These are phyloP conservation scores for Lemur catta DNA, from an alignment of 2,797 vertebrate genomes.

Conservation along the genomic window DNA sequence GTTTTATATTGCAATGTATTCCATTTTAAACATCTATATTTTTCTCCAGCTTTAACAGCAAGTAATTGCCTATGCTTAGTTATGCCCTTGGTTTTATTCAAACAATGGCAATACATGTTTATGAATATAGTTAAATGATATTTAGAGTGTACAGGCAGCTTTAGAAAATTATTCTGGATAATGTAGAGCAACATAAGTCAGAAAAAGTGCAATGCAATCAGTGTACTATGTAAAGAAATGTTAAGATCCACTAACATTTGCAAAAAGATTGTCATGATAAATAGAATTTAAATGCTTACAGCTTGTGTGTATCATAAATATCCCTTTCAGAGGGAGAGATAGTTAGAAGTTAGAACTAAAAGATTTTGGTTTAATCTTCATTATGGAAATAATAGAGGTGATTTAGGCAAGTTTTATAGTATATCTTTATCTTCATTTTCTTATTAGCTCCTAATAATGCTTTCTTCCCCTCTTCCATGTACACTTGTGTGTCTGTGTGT, in stretches of 20 bases:
- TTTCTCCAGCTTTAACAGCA: not conserved
- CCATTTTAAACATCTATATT: not conserved
- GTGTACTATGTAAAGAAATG: slow-evolving; percentile 8
- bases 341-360: not conserved
- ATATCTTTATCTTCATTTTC: not conserved
- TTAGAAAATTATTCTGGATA: not conserved
- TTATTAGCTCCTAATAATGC: not conserved
- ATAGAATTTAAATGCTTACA: slow-evolving; percentile 35
- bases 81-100: not conserved
- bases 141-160: not conserved
- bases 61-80: not conserved
- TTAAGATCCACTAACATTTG: slow-evolving; percentile 10
- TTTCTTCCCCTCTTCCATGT: not conserved
- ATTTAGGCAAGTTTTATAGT: not conserved
- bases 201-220: slow-evolving; percentile 18
- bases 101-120: slow-evolving; percentile 12
- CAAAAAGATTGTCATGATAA: slow-evolving; percentile 36
- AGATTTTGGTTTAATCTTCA: not conserved
- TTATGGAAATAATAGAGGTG: not conserved
- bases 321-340: not conserved
- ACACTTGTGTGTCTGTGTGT: not conserved
- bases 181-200: not conserved
- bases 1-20: not conserved
- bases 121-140: not conserved
- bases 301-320: not conserved